Evolutionary conservation across 2,888 invertebrate species (phyloP), one percentile per base, ranked within the genome.

Genomic region (Acrobasis repandana): DNA sequence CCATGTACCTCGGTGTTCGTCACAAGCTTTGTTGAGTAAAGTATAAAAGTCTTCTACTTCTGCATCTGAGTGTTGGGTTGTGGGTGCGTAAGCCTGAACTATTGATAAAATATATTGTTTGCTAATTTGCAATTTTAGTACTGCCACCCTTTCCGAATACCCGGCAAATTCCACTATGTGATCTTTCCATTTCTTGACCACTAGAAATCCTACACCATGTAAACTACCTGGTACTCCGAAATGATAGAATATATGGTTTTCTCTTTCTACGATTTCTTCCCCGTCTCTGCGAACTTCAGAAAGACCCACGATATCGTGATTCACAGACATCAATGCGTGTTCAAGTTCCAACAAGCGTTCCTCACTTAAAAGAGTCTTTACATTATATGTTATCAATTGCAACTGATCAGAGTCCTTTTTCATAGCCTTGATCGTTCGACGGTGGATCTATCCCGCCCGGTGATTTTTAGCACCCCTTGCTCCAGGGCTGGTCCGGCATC

Each of bases 191-290:
- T n/a, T n/a, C n/a, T n/a, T n/a, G n/a, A n/a, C 9, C 11, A 46
- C 46, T n/a, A 46, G 46, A 46, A 46, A 46, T 5, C 46, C 46
- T n/a, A 46, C 46, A n/a, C 46, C 46, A 11, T 46, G 46, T 6
- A n/a, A 5, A 15, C 46, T n/a, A 3, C 46, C 46, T 11, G 46
- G 46, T n/a, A n/a, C n/a, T 46, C 46, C 46, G n/a, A 11, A 11
- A n/a, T 46, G 46, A 46, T 46, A 46, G n/a, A 46, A 46, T 46
- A 46, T 46, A n/a, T 46, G 46, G 46, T 46, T n/a, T 46, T 46
- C 46, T 46, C 46, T 46, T 46, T 46, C 46, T 46, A 46, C n/a
- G 14, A 46, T 46, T 11, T 46, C 46, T 46, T 46, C 46, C 5
- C 46, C 46, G 14, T 46, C 46, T 46, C 46, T 46, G 15, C 46